A percentile compares a stretch with the other conserved stretches of the same genome.
Conservation (phyloP, 2,113 vertebrate species). For the Macquaria australasica region DNA sequence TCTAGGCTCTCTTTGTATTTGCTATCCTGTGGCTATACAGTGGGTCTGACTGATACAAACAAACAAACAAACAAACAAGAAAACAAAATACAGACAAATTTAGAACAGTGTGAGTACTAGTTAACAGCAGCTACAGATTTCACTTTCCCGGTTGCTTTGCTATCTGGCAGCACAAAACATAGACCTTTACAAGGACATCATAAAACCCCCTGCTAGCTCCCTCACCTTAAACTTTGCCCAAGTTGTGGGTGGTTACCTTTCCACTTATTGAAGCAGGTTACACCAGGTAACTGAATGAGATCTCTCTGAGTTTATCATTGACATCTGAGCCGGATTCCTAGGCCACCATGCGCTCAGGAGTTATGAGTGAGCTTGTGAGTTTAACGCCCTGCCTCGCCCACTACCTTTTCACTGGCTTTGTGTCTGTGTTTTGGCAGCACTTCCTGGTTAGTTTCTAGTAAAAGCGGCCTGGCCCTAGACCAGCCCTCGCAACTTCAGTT, state of each 20-base stretch:
- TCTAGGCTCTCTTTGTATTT: constrained; percentile 4
- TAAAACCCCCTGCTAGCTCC: constrained; percentile 50
- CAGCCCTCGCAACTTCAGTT: constrained; percentile 72
- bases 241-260: constrained; percentile 64
- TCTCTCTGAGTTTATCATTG: constrained; percentile 75
- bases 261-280: constrained; percentile 68
- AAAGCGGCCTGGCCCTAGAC: constrained; percentile 63
- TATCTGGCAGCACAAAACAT: constrained; percentile 9
- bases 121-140: constrained; percentile 15
- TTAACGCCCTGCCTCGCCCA: constrained; percentile 78
- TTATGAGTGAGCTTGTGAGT: constrained; percentile 68
- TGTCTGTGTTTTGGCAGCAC: constrained; percentile 72
- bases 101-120: background rate
- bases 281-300: constrained; percentile 68
- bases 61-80: constrained; percentile 5
- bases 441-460: constrained; percentile 79
- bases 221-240: constrained; percentile 71
- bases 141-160: background rate
- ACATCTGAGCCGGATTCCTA: constrained; percentile 75
- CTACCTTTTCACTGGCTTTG: constrained; percentile 76
- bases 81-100: constrained; percentile 18
- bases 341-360: constrained; percentile 52
- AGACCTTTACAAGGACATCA: constrained; percentile 52
- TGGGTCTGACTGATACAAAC: constrained; percentile 1
- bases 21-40: background rate